Conservation (phyloP, 2,797 vertebrate species). For the Kryptolebias ocellatus region DNA sequence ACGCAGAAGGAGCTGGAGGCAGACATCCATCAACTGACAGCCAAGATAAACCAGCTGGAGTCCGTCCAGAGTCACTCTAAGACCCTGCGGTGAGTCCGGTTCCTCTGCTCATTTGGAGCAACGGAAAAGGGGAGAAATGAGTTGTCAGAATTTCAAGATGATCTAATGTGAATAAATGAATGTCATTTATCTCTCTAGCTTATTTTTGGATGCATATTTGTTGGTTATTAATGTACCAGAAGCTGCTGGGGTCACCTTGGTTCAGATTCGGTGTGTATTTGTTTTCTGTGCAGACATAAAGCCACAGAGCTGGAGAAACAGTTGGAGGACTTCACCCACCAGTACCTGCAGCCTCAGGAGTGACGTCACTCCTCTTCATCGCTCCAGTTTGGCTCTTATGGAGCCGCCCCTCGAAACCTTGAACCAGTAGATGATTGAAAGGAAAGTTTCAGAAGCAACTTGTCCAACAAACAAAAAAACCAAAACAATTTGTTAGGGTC, state of each 20-base stretch:
- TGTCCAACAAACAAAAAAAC: background rate
- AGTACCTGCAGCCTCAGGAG: slow-evolving; percentile 87
- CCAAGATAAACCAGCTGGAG: slow-evolving; percentile 90
- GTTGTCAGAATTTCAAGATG: background rate
- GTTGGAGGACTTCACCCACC: slow-evolving; percentile 89
- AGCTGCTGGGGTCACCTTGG: background rate
- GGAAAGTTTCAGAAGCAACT: background rate
- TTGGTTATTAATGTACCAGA: too few relatives aligned
- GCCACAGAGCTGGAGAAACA: slow-evolving; percentile 90
- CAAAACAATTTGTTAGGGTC: too few relatives aligned
- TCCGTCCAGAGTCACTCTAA: slow-evolving; percentile 89
- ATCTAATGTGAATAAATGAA: background rate
- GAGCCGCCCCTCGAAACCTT: slow-evolving; percentile 18
- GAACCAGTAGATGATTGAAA: background rate
- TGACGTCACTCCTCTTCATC: slow-evolving; percentile 51
- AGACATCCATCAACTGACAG: slow-evolving; percentile 87
- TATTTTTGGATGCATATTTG: background rate
- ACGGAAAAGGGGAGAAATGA: background rate
- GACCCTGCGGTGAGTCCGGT: slow-evolving; percentile 84
- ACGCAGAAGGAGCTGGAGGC: slow-evolving; percentile 90
- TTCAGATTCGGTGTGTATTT: background rate
- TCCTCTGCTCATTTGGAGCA: background rate
- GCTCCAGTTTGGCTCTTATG: slow-evolving; percentile 31
- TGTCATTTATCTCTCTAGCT: background rate
- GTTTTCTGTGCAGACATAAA: slow-evolving; percentile 87